Base-by-base conservation (phyloP, 2,113 vertebrate genomes). In the Phrynosoma platyrhinos region DNA sequence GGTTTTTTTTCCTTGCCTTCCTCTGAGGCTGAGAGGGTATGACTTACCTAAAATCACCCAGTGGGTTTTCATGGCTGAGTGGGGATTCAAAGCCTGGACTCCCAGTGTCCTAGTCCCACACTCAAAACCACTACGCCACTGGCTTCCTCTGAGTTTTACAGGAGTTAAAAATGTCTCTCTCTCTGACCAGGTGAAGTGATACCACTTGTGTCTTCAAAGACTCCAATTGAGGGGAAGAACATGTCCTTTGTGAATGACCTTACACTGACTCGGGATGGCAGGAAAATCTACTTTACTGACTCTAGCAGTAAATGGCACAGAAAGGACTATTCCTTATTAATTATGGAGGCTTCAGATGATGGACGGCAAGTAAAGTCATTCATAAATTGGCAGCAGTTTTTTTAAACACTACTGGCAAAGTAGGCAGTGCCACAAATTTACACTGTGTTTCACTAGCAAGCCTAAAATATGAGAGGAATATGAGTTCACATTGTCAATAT, bases 241-340 rank as follows among this genome's bases (percentile, higher is more conserved):
- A 53, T 99, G 96, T 98, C 98, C 0, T 99, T 99, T 94, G 93
- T 99, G 74, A 99, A 99, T 7, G 99, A 99, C 84, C 96, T 99
- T 80, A 95, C 98, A 1, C 92, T 99, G 89, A 99, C 98, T 5
- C 96, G 47, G 72, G 98, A 99, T 53, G 99, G 99, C 16, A 98
- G 96, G 92, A 99, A 98, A 94, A 96, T 99, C 94, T 99, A 98
- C 91, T 99, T 99, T 94, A 99, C 98, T 0, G 98, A 98, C 92
- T 99, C 99, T 82, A 99, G 98, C 97, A 99, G 98, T 96, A 98
- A 97, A 91, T 99, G 99, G 99, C 98, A 99, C 94, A 98, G 98
- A 91, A 95, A 94, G 82, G 98, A 99, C 93, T 99, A 96, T 90
- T 86, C 98, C 68, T 93, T 97, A 62, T 96, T 99, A 86, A 78